Conservation (phyloP, 2,888 invertebrate species). For the Chymomyza amoena region DNA sequence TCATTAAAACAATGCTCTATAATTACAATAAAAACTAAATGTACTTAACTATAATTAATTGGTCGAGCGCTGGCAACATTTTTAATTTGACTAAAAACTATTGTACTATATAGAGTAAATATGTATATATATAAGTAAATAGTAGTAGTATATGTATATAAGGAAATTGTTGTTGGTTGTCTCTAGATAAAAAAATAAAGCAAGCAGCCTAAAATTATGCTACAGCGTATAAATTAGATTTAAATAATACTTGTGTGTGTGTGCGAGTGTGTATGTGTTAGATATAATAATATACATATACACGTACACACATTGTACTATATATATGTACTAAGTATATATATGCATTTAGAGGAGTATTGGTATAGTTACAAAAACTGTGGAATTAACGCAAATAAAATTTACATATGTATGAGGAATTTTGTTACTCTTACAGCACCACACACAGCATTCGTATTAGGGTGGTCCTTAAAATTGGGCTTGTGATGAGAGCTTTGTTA, state of each 20-base stretch:
- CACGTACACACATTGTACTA: background rate
- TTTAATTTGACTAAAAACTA: background rate
- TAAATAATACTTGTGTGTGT: slow-evolving; percentile 58
- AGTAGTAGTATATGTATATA: slow-evolving; percentile 5
- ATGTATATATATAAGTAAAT: background rate
- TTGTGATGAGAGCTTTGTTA: background rate
- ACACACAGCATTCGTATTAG: background rate
- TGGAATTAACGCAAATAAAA: slow-evolving; percentile 65
- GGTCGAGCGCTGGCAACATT: background rate
- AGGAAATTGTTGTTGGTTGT: slow-evolving; percentile 31
- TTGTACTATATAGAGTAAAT: background rate
- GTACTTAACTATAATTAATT: slow-evolving; percentile 5
- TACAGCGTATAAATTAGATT: slow-evolving; percentile 52
- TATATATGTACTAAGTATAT: slow-evolving; percentile 21
- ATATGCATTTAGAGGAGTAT: slow-evolving; percentile 53
- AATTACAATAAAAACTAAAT: background rate
- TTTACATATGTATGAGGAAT: slow-evolving; percentile 59
- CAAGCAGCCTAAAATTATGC: slow-evolving; percentile 59
- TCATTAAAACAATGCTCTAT: background rate
- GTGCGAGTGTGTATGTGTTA: slow-evolving; percentile 13
- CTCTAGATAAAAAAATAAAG: slow-evolving; percentile 20
- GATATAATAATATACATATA: background rate
- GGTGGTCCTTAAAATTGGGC: background rate
- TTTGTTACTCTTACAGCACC: slow-evolving; percentile 32
- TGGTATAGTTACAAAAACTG: slow-evolving; percentile 41